These are phyloP conservation scores for Mythimna lalbum DNA, from an alignment of 2,888 invertebrate genomes.

Conservation along the genomic window DNA sequence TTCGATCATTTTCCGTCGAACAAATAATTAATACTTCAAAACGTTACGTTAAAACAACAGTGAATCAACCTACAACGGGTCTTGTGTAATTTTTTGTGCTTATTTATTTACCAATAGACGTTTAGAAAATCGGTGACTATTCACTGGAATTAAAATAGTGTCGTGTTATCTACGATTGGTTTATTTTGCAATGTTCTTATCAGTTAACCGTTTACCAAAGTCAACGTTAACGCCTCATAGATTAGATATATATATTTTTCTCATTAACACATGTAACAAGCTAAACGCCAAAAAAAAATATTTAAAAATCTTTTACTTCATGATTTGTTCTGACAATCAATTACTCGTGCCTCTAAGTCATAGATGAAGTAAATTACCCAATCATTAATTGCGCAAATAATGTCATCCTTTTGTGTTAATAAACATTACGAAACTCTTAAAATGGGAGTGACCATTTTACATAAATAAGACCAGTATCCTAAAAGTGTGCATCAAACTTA, in stretches of 20 bases:
- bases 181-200: constrained; percentile 64
- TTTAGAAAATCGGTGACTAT: constrained; percentile 32
- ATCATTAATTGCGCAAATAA: too few relatives aligned
- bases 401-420: too few relatives aligned
- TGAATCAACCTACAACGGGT: constrained; percentile 36
- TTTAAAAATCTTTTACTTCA: background rate
- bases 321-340: background rate
- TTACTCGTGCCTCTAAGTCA: background rate
- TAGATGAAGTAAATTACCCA: too few relatives aligned
- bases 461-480: too few relatives aligned
- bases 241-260: constrained; percentile 68
- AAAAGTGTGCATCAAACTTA: too few relatives aligned
- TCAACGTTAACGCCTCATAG: constrained; percentile 67
- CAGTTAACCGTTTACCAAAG: constrained; percentile 70
- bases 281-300: constrained; percentile 2
- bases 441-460: too few relatives aligned
- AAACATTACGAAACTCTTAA: too few relatives aligned
- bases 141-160: constrained; percentile 23
- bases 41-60: constrained; percentile 53
- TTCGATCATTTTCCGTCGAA: constrained; percentile 55
- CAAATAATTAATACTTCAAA: constrained; percentile 62
- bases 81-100: constrained; percentile 47
- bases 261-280: constrained; percentile 21
- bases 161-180: constrained; percentile 55
- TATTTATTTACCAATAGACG: constrained; percentile 29